These are phyloP conservation scores for Cataglyphis rosenhaueri DNA, from an alignment of 2,888 invertebrate species.

Conservation along the genomic window DNA sequence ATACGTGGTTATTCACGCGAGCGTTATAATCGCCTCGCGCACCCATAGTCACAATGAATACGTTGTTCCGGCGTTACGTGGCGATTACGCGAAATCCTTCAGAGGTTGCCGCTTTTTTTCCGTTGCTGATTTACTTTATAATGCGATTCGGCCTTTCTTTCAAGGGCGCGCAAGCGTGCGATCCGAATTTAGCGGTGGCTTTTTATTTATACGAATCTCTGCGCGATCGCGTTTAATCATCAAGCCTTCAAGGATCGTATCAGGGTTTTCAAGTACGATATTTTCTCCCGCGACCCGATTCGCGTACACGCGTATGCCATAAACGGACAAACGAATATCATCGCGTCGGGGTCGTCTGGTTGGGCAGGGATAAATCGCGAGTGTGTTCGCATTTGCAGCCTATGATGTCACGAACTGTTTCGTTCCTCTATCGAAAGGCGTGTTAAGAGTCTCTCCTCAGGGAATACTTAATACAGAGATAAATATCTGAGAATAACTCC, in stretches of 20 bases:
- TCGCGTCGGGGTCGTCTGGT: slow-evolving; percentile 39
- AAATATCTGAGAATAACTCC: slow-evolving; percentile 58
- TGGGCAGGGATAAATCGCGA: slow-evolving; percentile 42
- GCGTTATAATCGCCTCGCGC: slow-evolving; percentile 1
- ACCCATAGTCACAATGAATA: slow-evolving; percentile 6
- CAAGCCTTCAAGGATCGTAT: slow-evolving; percentile 22
- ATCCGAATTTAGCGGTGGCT: neutral
- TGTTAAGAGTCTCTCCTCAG: slow-evolving; percentile 44
- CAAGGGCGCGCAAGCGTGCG: slow-evolving; percentile 1
- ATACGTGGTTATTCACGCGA: slow-evolving; percentile 56
- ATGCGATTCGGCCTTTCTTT: slow-evolving; percentile 13
- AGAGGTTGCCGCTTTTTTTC: neutral
- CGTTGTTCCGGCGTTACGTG: slow-evolving; percentile 19
- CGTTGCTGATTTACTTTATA: neutral
- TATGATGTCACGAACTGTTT: slow-evolving; percentile 78
- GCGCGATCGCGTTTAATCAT: neutral
- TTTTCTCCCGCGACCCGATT: slow-evolving; percentile 13
- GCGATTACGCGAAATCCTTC: slow-evolving; percentile 25
- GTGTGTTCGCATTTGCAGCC: slow-evolving; percentile 76
- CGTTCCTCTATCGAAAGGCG: slow-evolving; percentile 40
- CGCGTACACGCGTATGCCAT: slow-evolving; percentile 54
- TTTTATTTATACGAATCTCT: neutral
- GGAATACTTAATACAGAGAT: slow-evolving; percentile 62
- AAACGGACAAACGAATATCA: slow-evolving; percentile 63
- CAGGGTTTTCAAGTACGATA: slow-evolving; percentile 27